Conservation (phyloP, 2,888 invertebrate genomes). For the Oasisia sp. region DNA sequence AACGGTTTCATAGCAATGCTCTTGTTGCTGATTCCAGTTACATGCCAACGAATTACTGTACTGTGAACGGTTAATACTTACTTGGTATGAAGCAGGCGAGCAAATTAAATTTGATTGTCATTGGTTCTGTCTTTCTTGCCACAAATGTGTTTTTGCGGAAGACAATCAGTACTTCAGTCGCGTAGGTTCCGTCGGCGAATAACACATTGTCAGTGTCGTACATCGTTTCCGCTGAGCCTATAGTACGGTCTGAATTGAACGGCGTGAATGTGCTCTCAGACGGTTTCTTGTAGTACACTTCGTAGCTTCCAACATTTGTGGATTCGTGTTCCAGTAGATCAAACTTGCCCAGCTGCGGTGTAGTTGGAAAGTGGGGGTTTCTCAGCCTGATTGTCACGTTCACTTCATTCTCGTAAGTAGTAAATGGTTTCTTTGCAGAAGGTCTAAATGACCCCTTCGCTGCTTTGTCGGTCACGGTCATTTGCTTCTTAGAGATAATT, state of each 20-base stretch:
- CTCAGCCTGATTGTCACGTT: slow-evolving; percentile 19
- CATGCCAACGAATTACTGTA: too few relatives aligned
- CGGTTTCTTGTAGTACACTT: slow-evolving; percentile 21
- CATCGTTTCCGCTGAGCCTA: background rate
- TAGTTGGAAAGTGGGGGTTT: background rate
- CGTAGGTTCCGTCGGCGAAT: slow-evolving; percentile 17
- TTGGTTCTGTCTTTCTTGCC: slow-evolving; percentile 17
- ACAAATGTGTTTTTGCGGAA: background rate
- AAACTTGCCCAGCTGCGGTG: slow-evolving; percentile 17
- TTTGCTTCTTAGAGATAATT: slow-evolving; percentile 21
- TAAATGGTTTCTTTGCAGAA: background rate
- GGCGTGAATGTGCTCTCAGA: background rate
- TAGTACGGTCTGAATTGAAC: slow-evolving; percentile 5
- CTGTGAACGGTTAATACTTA: background rate
- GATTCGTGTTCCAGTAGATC: slow-evolving; percentile 14
- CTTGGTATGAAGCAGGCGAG: slow-evolving; percentile 20
- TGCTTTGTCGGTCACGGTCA: background rate
- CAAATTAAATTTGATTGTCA: slow-evolving; percentile 19
- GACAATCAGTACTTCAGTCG: background rate
- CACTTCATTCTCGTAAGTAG: slow-evolving; percentile 8
- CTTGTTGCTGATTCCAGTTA: too few relatives aligned
- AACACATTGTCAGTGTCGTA: background rate
- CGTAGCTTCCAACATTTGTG: slow-evolving; percentile 19
- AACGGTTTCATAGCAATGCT: too few relatives aligned
- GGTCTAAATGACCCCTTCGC: background rate